A percentile compares a stretch with the other conserved stretches of the same genome.
Evolutionary conservation across 2,888 invertebrate genomes (phyloP).

Genomic region (Amphipyra berbera): DNA sequence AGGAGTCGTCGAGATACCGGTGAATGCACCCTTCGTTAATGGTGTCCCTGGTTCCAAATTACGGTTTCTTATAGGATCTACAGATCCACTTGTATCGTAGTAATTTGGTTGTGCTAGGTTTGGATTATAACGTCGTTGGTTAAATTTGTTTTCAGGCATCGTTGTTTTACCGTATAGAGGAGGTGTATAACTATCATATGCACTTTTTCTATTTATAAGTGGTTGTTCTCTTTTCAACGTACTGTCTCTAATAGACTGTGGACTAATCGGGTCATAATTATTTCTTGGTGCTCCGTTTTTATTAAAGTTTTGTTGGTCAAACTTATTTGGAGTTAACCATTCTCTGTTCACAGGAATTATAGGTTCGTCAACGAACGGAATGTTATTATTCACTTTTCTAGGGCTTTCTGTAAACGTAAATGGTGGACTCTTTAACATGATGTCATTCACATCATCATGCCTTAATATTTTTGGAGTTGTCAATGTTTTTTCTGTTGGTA

Average conservation of each 20-base stretch:
- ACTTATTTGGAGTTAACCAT: conserved; percentile 3
- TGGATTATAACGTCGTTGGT: neutral
- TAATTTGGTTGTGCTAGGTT: neutral
- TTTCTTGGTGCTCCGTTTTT: neutral
- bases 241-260: conserved; percentile 1
- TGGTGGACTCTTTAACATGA: neutral
- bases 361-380: neutral
- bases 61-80: no score
- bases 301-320: conserved; percentile 3
- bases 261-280: neutral
- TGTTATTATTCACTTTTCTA: neutral
- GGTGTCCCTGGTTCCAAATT: no score
- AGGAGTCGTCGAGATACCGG: neutral
- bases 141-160: neutral
- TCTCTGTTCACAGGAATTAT: conserved; percentile 5
- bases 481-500: no score
- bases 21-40: neutral
- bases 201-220: neutral
- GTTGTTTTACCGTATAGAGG: neutral
- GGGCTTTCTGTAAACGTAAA: conserved; percentile 3
- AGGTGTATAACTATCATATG: neutral
- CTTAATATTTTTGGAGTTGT: no score
- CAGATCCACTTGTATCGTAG: neutral
- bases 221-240: conserved; percentile 1
- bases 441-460: no score